Evolutionary conservation across 2,113 vertebrate species (phyloP).

Genomic region (Thymallus thymallus): DNA sequence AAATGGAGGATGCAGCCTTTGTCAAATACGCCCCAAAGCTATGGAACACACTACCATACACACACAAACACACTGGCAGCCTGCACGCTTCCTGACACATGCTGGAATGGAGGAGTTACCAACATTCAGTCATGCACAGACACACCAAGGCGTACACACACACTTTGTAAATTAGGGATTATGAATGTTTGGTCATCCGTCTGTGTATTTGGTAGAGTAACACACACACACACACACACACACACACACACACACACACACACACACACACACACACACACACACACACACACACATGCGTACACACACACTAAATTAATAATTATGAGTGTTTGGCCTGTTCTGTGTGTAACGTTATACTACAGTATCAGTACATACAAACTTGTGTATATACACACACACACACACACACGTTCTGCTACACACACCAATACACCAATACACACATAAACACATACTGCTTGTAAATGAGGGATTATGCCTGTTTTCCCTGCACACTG

Average conservation of each 20-base stretch:
- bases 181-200: constrained; percentile 7
- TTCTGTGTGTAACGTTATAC: too few relatives aligned
- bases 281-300: constrained; percentile 7
- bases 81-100: too few relatives aligned
- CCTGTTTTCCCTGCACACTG: too few relatives aligned
- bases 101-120: too few relatives aligned
- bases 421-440: neutral
- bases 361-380: too few relatives aligned
- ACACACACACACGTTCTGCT: neutral
- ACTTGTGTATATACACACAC: too few relatives aligned
- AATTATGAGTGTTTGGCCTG: neutral
- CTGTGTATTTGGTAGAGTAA: neutral
- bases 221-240: neutral
- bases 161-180: constrained; percentile 13
- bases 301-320: neutral
- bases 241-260: neutral
- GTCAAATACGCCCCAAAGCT: too few relatives aligned
- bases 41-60: too few relatives aligned
- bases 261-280: neutral
- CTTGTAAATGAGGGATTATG: too few relatives aligned
- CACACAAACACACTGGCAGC: too few relatives aligned
- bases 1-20: too few relatives aligned
- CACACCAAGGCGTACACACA: constrained; percentile 14
- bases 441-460: constrained; percentile 5
- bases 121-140: constrained; percentile 6